Evolutionary conservation across 2,888 invertebrate genomes (phyloP).

Genomic region (Andrena trimmerana): DNA sequence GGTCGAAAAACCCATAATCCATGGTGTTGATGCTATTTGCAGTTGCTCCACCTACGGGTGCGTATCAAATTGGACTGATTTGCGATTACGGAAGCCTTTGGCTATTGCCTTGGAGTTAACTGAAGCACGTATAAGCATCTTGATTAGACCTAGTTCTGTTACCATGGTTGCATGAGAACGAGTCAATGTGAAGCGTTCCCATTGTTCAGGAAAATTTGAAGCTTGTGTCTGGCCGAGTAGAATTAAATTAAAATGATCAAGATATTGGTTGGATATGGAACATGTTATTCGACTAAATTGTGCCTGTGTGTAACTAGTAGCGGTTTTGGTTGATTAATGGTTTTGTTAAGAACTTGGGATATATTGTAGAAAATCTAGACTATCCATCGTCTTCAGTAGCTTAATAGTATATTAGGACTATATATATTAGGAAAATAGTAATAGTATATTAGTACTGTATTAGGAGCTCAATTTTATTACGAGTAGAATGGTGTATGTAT

Average conservation of each 20-base stretch:
- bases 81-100: constrained; percentile 17
- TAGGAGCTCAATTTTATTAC: no score
- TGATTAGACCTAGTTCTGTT: constrained; percentile 16
- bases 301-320: no score
- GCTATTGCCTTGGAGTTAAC: not conserved
- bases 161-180: not conserved
- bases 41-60: constrained; percentile 24
- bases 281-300: no score
- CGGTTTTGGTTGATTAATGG: no score
- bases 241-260: not conserved
- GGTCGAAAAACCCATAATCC: not conserved
- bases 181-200: not conserved
- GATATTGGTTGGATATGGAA: not conserved
- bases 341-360: no score
- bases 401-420: no score
- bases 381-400: no score
- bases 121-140: not conserved
- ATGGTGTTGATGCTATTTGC: not conserved
- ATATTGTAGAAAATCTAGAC: no score
- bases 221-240: not conserved
- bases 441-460: no score
- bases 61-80: constrained; percentile 40
- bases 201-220: not conserved
- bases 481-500: no score
- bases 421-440: no score